Evolutionary conservation across 1,140 invertebrate species (phyloP).

Genomic region (Geopemphigus sp.): DNA sequence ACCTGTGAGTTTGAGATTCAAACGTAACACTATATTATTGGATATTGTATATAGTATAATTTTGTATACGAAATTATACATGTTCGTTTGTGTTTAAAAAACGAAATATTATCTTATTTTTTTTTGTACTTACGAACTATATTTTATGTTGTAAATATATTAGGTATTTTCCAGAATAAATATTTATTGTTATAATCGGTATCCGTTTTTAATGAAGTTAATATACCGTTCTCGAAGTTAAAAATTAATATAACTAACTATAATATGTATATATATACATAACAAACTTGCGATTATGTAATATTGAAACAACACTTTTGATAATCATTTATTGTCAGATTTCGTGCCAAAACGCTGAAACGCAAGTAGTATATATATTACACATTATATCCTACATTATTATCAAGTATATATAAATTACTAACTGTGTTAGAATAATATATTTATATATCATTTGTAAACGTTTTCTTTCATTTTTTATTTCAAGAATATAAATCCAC

Average conservation of each 20-base stretch:
- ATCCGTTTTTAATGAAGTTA: background rate
- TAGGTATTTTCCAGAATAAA: too few relatives aligned
- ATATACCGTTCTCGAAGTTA: background rate
- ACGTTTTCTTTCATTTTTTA: background rate
- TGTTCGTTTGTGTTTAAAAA: too few relatives aligned
- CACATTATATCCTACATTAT: background rate
- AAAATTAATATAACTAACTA: background rate
- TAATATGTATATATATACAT: background rate
- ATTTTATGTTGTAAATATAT: too few relatives aligned
- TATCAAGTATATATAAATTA: background rate
- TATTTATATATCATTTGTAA: background rate
- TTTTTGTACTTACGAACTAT: too few relatives aligned
- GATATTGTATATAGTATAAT: too few relatives aligned
- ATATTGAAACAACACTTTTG: background rate
- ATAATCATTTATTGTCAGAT: slow-evolving; percentile 11
- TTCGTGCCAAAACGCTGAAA: background rate
- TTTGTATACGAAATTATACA: too few relatives aligned
- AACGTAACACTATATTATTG: too few relatives aligned
- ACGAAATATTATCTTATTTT: too few relatives aligned
- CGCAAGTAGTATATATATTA: too few relatives aligned
- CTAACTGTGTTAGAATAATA: background rate
- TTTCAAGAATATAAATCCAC: background rate
- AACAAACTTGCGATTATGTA: background rate
- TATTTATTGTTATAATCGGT: background rate
- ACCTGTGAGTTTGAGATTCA: too few relatives aligned